Evolutionary conservation across 2,888 invertebrate genomes (phyloP).

Genomic region (Pterostichus madidus): DNA sequence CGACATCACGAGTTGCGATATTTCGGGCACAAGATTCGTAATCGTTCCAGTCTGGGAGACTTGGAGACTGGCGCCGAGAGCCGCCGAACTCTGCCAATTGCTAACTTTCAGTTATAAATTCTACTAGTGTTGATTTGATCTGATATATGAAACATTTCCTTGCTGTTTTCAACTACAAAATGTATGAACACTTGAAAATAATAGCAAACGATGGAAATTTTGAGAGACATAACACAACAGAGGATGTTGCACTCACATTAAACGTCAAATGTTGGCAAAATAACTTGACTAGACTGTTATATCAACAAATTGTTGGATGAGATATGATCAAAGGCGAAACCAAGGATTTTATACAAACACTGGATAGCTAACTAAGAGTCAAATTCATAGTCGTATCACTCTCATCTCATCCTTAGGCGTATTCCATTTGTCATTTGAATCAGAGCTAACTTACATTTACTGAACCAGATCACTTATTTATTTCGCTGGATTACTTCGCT

Average conservation of each 20-base stretch:
- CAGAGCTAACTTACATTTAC: too few species aligned
- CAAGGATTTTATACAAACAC: too few species aligned
- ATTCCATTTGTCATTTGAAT: too few species aligned
- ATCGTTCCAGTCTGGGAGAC: slow-evolving; percentile 56
- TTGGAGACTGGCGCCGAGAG: slow-evolving; percentile 38
- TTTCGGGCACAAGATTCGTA: slow-evolving; percentile 46
- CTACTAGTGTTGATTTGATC: slow-evolving; percentile 60
- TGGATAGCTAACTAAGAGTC: too few species aligned
- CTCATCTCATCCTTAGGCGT: too few species aligned
- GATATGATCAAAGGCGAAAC: too few species aligned
- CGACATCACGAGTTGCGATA: slow-evolving; percentile 2
- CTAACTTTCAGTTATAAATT: slow-evolving; percentile 63
- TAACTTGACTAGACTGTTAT: neutral
- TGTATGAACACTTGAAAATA: too few species aligned
- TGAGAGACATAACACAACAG: neutral
- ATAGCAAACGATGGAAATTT: too few species aligned
- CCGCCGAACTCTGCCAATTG: slow-evolving; percentile 59
- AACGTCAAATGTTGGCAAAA: neutral
- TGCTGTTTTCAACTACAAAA: slow-evolving; percentile 13
- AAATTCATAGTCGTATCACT: too few species aligned
- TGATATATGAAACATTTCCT: slow-evolving; percentile 45
- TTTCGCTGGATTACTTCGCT: too few species aligned
- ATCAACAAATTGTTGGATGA: too few species aligned
- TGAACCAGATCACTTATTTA: too few species aligned
- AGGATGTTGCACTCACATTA: neutral